Base-by-base conservation (phyloP, 2,797 vertebrate species). In the Betta splendens region DNA sequence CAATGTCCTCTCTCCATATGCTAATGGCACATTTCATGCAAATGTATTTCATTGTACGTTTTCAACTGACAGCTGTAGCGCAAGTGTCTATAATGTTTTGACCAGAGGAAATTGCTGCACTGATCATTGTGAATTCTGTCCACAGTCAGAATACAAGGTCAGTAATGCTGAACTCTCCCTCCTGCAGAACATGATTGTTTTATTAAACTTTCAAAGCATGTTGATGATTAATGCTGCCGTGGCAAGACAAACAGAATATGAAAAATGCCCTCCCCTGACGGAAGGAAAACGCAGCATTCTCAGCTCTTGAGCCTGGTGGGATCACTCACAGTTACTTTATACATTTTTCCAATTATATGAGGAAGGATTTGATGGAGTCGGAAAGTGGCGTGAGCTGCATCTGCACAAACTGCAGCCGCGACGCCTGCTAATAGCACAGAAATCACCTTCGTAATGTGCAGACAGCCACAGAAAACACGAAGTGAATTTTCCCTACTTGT, bases 61-160 rank as follows among this genome's bases (percentile, higher is more conserved):
- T 80, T 69, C 43, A 68, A 75, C 84, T 80, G 79, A 85, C 80
- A 79, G 78, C 78, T 82, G 37, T 72, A 72, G 70, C 61, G 79
- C 56, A 72, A 50, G 69, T 62, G 75, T 81, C 57, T 53, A 69
- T 78, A 76, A 85, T 83, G 75, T 75, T 73, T 83, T 69, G 70
- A 76, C 80, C 72, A 18, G 60, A 16, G 50, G 68, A 58, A 13
- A 70, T 63, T 78, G 70, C 63, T 60, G 77, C 74, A 66, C n/a
- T 39, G 37, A 58, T 51, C 70, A 72, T 72, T 81, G 74, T 46
- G 38, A 56, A 87, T 86, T 83, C 69, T 64, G 57, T 56, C 48
- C 66, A 57, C 79, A 78, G 68, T 69, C 61, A 33, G 43, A 68
- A 60, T 36, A 44, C 72, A 52, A 67, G 77, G 79, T 81, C 66